A percentile compares a stretch with the other conserved stretches of the same genome.
These are phyloP conservation scores for Xiphophorus hellerii DNA, from an alignment of 2,113 vertebrate species.

Conservation along the genomic window DNA sequence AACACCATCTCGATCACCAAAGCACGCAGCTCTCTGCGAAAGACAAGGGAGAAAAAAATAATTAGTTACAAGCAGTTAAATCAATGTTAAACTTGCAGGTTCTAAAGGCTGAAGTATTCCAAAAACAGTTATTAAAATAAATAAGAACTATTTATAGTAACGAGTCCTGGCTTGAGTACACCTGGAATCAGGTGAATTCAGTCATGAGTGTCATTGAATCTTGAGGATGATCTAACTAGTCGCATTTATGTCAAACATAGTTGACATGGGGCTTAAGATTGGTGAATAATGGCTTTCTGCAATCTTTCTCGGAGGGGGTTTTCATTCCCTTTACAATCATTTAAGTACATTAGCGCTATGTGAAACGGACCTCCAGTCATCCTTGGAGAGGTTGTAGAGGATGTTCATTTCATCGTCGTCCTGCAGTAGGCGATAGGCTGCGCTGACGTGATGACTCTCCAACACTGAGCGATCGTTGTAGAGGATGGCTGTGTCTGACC, in stretches of 20 bases:
- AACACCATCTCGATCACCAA: conserved; percentile 98
- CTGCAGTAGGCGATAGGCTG: conserved; percentile 93
- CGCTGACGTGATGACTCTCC: conserved; percentile 97
- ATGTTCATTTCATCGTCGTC: conserved; percentile 99
- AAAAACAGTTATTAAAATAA: conserved; percentile 5
- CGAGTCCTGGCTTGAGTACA: conserved; percentile 7
- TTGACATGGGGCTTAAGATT: neutral
- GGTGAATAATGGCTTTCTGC: neutral
- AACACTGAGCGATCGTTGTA: conserved; percentile 96
- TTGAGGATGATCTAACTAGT: conserved; percentile 26
- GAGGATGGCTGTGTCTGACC: conserved; percentile 95
- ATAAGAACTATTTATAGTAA: conserved; percentile 54
- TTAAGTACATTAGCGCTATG: neutral
- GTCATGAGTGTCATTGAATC: conserved; percentile 39
- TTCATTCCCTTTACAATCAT: conserved; percentile 13
- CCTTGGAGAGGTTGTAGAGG: conserved; percentile 95
- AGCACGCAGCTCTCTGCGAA: conserved; percentile 90
- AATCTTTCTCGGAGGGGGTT: neutral
- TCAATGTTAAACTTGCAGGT: conserved; percentile 16
- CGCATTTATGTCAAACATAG: conserved; percentile 9
- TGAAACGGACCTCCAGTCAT: conserved; percentile 94
- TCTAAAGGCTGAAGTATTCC: conserved; percentile 17
- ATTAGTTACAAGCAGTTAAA: conserved; percentile 21
- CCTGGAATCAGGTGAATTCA: conserved; percentile 29
- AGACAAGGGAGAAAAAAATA: conserved; percentile 22